These are phyloP conservation scores for Wiebesia pumilae DNA, from an alignment of 1,140 invertebrate genomes.

Conservation along the genomic window DNA sequence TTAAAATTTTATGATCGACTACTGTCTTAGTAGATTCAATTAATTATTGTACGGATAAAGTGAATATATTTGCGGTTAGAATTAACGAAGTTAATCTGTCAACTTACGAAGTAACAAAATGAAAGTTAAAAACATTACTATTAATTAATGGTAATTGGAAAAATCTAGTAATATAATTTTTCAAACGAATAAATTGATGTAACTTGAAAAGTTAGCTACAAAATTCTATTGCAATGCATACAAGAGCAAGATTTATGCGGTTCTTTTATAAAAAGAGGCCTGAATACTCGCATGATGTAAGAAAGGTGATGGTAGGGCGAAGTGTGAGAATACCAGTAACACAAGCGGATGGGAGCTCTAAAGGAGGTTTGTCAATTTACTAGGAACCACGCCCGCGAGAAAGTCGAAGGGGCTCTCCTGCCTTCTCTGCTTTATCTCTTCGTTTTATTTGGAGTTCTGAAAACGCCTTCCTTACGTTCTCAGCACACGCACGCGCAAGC, in stretches of 20 bases:
- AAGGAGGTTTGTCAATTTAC: constrained; percentile 13
- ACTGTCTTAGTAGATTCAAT: too few relatives aligned
- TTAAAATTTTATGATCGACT: too few relatives aligned
- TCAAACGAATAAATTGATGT: too few relatives aligned
- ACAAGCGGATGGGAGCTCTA: not conserved
- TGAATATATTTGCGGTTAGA: too few relatives aligned
- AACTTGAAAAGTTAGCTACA: too few relatives aligned
- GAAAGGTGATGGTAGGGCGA: not conserved
- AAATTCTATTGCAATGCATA: not conserved
- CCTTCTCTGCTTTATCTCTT: not conserved
- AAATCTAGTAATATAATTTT: too few relatives aligned
- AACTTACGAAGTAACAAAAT: too few relatives aligned
- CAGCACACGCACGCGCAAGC: not conserved
- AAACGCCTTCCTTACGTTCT: not conserved
- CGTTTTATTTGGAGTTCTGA: not conserved
- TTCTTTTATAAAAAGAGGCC: not conserved
- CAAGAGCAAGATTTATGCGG: not conserved
- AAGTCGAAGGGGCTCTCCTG: not conserved
- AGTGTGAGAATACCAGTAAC: not conserved
- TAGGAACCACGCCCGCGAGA: not conserved
- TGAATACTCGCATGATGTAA: not conserved
- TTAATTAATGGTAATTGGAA: too few relatives aligned
- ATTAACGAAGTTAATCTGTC: too few relatives aligned
- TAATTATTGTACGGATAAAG: too few relatives aligned
- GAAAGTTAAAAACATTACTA: too few relatives aligned